Base-by-base conservation (phyloP, 2,797 vertebrate genomes). In the Cuniculus paca region DNA sequence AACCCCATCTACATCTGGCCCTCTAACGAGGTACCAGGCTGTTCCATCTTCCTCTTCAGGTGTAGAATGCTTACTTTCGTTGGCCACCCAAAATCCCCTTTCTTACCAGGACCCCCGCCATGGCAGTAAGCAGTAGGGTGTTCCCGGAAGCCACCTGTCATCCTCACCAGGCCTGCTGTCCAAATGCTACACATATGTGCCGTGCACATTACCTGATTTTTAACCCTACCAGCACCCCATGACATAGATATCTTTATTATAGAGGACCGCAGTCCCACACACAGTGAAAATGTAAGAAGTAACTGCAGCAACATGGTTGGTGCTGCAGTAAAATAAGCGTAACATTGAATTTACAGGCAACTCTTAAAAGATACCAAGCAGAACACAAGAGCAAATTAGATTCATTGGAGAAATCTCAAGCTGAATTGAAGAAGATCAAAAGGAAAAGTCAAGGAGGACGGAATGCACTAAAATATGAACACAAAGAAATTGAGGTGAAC, bases 381-480 rank as follows among this genome's bases (percentile, higher is more conserved):
- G 99, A 99, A 97, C 99, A 99, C 98, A 99, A 99, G 98, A 97
- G 98, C 97, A 99, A 99, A 97, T 97, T 99, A 96, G 99, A 99
- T 97, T 99, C 98, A 34, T 98, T 99, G 98, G 99, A 99, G 96
- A 99, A 99, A 95, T 99, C 99, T 6, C 99, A 99, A 93, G 98
- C 99, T 0, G 99, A 99, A 93, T 98, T 99, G 98, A 99, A 99
- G 98, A 99, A 99, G 98, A 99, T 99, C 90, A 98, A 98, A 97
- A 98, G 99, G 98, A 99, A 99, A 99, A 99, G 99, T 97, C 99
- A 99, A 97, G 99, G 99, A 89, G 97, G 97, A 10, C 99, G 99
- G 94, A 98, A 99, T 39, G 98, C 99, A 0, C 98, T 97, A 9
- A 99, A 99, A 96, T 99, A 99, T 0, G 99, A 99, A 70, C 98